Evolutionary conservation across 2,888 invertebrate genomes (phyloP).

Genomic region (Macrosiphum euphorbiae): DNA sequence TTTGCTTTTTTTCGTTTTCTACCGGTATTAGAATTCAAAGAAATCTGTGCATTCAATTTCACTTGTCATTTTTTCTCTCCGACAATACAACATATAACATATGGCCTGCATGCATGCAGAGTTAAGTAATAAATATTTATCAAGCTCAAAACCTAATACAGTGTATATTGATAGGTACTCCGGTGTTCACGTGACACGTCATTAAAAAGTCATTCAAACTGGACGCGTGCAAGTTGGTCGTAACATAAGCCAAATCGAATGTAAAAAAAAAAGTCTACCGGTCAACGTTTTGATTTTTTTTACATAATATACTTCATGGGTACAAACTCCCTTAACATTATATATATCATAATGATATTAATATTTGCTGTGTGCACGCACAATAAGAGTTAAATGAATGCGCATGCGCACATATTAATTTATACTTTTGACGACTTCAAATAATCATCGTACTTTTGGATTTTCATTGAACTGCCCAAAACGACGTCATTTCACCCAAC

Average conservation of each 20-base stretch:
- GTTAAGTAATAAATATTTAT: conserved; percentile 5
- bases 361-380: background rate
- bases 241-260: background rate
- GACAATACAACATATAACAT: background rate
- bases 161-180: background rate
- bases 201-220: background rate
- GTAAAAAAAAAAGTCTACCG: background rate
- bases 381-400: background rate
- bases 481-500: background rate
- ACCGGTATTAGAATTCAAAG: background rate
- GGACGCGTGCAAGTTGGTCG: background rate
- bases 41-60: background rate
- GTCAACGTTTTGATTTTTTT: background rate
- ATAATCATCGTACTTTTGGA: background rate
- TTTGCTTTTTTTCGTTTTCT: background rate
- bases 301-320: background rate
- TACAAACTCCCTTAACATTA: background rate
- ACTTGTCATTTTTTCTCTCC: background rate
- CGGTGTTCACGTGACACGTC: background rate
- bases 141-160: background rate
- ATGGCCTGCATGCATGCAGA: background rate
- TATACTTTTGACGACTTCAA: background rate
- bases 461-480: background rate
- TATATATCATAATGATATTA: background rate
- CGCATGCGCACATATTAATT: background rate